Conservation (phyloP, 2,113 vertebrate species). For the Scomber scombrus region DNA sequence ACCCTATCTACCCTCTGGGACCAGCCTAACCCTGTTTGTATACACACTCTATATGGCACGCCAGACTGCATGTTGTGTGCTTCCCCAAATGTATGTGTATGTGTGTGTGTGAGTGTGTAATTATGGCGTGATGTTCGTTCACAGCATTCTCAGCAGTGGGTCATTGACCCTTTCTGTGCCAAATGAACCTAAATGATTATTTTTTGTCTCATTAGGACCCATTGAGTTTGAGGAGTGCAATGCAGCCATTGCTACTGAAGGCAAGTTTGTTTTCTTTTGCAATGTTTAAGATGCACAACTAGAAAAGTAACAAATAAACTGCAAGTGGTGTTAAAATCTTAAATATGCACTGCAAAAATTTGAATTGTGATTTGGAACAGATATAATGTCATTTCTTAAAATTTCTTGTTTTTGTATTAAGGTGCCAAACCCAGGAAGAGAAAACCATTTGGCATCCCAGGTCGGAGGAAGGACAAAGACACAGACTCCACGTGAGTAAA, state of each 20-base stretch:
- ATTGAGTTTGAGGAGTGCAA: constrained; percentile 99
- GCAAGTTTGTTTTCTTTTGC: constrained; percentile 71
- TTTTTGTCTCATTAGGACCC: constrained; percentile 84
- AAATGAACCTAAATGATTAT: constrained; percentile 68
- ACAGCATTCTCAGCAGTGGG: constrained; percentile 66
- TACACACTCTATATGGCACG: constrained; percentile 51
- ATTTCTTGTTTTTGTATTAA: constrained; percentile 56
- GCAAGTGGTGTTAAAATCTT: not conserved
- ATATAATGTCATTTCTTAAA: not conserved
- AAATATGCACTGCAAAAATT: not conserved
- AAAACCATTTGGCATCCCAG: constrained; percentile 94
- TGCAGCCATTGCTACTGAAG: constrained; percentile 91
- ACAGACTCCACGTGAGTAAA: constrained; percentile 94
- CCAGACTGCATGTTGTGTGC: constrained; percentile 56
- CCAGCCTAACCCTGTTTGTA: constrained; percentile 55
- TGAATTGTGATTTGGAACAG: not conserved
- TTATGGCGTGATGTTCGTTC: constrained; percentile 74
- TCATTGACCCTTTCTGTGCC: constrained; percentile 70
- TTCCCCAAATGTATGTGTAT: constrained; percentile 29
- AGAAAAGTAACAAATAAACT: not conserved
- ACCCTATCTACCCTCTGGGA: constrained; percentile 79
- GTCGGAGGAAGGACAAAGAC: constrained; percentile 96
- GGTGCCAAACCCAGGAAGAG: constrained; percentile 94
- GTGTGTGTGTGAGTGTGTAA: constrained; percentile 51
- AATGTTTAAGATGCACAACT: not conserved